Conservation (phyloP, 2,113 vertebrate species). For the Puma concolor region DNA sequence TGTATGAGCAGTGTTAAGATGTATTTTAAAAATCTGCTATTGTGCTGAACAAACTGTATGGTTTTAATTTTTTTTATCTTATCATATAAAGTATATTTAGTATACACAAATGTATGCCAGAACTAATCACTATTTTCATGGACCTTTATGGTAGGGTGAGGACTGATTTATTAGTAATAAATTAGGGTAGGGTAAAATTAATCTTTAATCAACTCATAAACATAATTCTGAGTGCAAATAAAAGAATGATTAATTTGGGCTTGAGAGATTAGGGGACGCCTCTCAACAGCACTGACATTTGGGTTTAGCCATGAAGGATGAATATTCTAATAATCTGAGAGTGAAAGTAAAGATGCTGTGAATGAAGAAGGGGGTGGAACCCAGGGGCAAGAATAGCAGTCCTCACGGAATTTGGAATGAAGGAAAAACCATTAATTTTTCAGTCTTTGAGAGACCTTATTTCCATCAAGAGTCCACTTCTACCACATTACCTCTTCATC, state of each 20-base stretch:
- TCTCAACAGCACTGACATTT: constrained; percentile 26
- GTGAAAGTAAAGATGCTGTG: not conserved
- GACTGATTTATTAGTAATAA: constrained; percentile 55
- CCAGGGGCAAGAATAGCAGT: not conserved
- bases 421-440: not conserved
- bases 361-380: not conserved
- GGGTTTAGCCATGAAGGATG: constrained; percentile 44
- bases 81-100: not conserved
- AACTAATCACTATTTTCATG: constrained; percentile 27
- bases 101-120: not conserved
- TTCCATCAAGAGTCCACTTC: not conserved
- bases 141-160: not conserved
- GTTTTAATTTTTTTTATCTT: constrained; percentile 34
- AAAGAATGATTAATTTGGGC: constrained; percentile 67
- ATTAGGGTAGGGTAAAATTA: constrained; percentile 57
- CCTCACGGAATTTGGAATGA: not conserved
- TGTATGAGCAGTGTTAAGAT: not conserved
- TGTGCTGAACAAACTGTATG: not conserved
- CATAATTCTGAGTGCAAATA: not conserved
- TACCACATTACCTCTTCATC: accelerated
- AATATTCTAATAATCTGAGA: constrained; percentile 48
- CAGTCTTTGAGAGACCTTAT: not conserved
- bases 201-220: constrained; percentile 61
- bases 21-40: not conserved
- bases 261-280: constrained; percentile 36